Conservation (phyloP, 2,888 invertebrate species). For the Celastrina argiolus region DNA sequence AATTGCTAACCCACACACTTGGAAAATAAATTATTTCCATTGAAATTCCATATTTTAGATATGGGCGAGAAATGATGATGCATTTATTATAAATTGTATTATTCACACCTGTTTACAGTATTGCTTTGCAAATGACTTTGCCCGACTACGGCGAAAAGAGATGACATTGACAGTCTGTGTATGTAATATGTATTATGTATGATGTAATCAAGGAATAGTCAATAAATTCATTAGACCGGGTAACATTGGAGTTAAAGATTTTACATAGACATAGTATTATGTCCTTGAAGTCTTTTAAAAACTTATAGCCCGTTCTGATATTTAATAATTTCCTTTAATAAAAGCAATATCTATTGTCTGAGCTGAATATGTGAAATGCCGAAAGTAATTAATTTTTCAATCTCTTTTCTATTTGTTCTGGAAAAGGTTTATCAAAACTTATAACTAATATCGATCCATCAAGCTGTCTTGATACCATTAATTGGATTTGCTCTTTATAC, state of each 20-base stretch:
- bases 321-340: not conserved
- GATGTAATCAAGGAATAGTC: too few species aligned
- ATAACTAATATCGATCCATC: slow-evolving; percentile 41
- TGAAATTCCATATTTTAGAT: not conserved
- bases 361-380: not conserved
- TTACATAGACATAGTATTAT: too few species aligned
- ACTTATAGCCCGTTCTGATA: not conserved
- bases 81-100: not conserved
- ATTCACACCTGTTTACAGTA: not conserved
- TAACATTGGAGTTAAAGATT: too few species aligned
- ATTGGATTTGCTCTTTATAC: slow-evolving; percentile 52
- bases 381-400: not conserved
- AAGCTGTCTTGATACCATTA: slow-evolving; percentile 59
- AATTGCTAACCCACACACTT: slow-evolving; percentile 45
- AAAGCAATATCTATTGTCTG: not conserved
- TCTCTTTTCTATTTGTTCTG: not conserved
- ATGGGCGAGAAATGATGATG: not conserved
- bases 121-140: not conserved
- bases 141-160: too few species aligned
- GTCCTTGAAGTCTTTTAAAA: not conserved
- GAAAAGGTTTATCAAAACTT: slow-evolving; percentile 22
- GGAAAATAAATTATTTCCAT: not conserved
- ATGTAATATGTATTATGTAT: too few species aligned
- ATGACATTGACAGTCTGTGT: too few species aligned
- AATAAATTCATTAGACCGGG: too few species aligned